phyloP scores from a whole-genome alignment of 2,888 invertebrate genomes.

The Orthosia cruda region DNA sequence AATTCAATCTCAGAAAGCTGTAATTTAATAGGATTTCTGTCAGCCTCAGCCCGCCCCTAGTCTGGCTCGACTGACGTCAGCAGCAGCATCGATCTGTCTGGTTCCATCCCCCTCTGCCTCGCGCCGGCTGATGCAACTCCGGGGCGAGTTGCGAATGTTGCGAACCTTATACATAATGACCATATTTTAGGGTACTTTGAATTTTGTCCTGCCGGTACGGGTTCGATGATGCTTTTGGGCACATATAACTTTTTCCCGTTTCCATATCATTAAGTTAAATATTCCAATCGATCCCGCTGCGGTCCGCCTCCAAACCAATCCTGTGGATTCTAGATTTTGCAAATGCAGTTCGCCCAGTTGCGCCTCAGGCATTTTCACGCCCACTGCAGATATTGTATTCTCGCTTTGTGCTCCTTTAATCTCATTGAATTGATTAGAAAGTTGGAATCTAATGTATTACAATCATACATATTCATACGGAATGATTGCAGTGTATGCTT shows the following conservation, averaged over 20 bases:
- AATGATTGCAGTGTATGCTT: conserved; percentile 7
- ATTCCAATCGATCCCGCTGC: conserved; percentile 33
- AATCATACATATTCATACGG: conserved; percentile 24
- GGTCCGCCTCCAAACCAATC: conserved; percentile 53
- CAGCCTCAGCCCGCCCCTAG: conserved; percentile 62
- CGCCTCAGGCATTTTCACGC: conserved; percentile 25
- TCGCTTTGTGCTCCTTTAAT: conserved; percentile 38
- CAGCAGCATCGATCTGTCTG: conserved; percentile 87
- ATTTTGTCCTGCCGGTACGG: not conserved
- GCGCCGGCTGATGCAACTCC: conserved; percentile 86
- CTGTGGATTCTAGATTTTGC: conserved; percentile 20
- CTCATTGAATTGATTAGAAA: conserved; percentile 38
- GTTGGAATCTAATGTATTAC: conserved; percentile 19
- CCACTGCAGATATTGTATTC: conserved; percentile 24
- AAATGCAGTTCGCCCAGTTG: conserved; percentile 13
- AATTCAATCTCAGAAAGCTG: conserved; percentile 9
- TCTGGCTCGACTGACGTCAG: conserved; percentile 84
- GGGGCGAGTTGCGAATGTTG: conserved; percentile 53
- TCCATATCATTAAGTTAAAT: conserved; percentile 4
- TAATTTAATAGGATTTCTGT: conserved; percentile 9
- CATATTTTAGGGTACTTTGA: not conserved
- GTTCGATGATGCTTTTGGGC: not conserved
- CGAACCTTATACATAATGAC: not conserved
- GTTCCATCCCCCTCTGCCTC: conserved; percentile 72
- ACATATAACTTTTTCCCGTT: not conserved